Conservation (phyloP, 37 sponge, comb jelly and placozoan species). For the Halisarca cf. caerulea region DNA sequence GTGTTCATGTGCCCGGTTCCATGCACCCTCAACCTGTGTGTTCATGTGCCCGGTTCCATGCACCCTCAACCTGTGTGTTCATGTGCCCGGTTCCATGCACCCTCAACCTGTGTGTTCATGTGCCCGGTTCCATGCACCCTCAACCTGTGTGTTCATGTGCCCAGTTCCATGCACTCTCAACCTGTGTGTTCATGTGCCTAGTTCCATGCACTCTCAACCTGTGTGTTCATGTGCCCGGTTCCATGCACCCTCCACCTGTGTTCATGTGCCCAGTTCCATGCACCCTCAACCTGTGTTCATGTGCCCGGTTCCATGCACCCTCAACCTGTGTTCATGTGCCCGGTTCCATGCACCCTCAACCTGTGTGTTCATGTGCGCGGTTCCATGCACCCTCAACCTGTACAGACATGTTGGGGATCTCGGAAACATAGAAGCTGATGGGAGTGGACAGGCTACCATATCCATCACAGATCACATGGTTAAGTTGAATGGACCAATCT, state of each 20-base stretch:
- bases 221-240: too few relatives aligned
- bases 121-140: too few relatives aligned
- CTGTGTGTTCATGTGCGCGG: too few relatives aligned
- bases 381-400: not conserved
- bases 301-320: not conserved
- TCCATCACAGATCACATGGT: conserved; percentile 70
- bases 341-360: too few relatives aligned
- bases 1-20: too few relatives aligned
- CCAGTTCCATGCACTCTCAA: not conserved
- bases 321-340: too few relatives aligned
- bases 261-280: not conserved
- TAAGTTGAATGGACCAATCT: conserved; percentile 57
- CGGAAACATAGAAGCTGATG: conserved; percentile 86
- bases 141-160: too few relatives aligned
- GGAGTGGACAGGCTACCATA: conserved; percentile 54
- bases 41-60: not conserved
- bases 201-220: not conserved
- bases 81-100: not conserved
- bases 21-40: not conserved
- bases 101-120: too few relatives aligned
- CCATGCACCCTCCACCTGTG: not conserved
- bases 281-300: too few relatives aligned
- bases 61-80: too few relatives aligned
- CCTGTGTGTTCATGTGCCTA: too few relatives aligned
- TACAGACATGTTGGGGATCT: conserved; percentile 94